Evolutionary conservation across 23 tunicate species (phyloP).

Genomic region (Trididemnum miniatum): DNA sequence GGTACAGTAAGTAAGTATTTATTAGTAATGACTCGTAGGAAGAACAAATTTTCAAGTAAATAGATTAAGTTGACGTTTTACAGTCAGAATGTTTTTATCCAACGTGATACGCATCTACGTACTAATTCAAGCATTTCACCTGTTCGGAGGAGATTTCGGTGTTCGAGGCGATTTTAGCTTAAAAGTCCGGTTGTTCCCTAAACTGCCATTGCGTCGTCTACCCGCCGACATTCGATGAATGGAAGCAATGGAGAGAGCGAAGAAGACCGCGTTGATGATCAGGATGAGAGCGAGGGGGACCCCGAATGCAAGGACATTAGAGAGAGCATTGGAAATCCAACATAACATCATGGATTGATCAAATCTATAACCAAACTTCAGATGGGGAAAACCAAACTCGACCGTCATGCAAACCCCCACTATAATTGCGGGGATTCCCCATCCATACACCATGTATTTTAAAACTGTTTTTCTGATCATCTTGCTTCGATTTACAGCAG

Average conservation of each 20-base stretch:
- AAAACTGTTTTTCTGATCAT: constrained; percentile 9
- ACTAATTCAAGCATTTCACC: too few relatives aligned
- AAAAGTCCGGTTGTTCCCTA: not conserved
- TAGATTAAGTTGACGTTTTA: too few relatives aligned
- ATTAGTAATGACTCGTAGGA: too few relatives aligned
- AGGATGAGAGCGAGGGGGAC: constrained; percentile 68
- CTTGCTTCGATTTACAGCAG: not conserved
- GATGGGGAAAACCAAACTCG: constrained; percentile 47
- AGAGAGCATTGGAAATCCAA: constrained; percentile 83
- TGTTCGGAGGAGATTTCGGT: not conserved
- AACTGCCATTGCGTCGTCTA: not conserved
- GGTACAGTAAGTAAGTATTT: too few relatives aligned
- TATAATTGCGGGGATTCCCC: constrained; percentile 71
- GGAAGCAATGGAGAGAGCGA: constrained; percentile 46
- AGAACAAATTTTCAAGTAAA: too few relatives aligned
- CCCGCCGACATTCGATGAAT: constrained; percentile 41
- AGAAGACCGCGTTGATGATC: constrained; percentile 56
- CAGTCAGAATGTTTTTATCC: too few relatives aligned
- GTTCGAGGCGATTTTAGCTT: not conserved
- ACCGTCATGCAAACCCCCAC: constrained; percentile 58
- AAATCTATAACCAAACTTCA: constrained; percentile 58
- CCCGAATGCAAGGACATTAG: constrained; percentile 84
- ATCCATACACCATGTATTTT: constrained; percentile 75
- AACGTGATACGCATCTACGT: too few relatives aligned
- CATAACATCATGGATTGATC: constrained; percentile 45